Base-by-base conservation (phyloP, 2,113 vertebrate species). In the Alligator mississippiensis region DNA sequence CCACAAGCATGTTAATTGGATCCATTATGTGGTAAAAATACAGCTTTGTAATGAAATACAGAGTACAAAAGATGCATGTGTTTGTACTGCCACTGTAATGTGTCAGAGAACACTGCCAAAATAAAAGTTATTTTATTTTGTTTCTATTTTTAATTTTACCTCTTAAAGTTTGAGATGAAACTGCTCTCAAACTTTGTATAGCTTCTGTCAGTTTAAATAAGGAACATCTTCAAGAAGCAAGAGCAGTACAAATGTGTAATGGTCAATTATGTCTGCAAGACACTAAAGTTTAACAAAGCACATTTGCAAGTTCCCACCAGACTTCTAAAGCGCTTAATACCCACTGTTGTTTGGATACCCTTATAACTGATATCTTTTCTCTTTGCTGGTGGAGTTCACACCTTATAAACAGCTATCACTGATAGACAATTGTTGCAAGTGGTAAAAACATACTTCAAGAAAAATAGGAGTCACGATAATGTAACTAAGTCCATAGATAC, bases 401-500 rank as follows among this genome's bases (percentile, higher is more conserved):
- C 5, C 76, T 64, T 77, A 66, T 16, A 93, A 66, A 15, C 3
- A 77, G 6, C 8, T 63, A 11, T 1, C 77, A 47, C 61, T 74
- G 24, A 34, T 18, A 74, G 85, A 80, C 11, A 4, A 5, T 66
- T 79, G 19, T 90, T 72, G 59, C 5, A 1, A 0, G 0, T 22
- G 4, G 7, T 68, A 55, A 89, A 85, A 91, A 95, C 85, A 38
- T 64, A 14, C 21, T 85, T 28, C 1, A 38, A 55, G 91, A 91
- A 81, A 7, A 16, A n/a, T 22, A 86, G 82, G n/a, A 3, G 58
- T 6, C 11, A 19, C 7, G 64, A 16, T 10, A 70, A 1, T 59
- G 2, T 60, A 90, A 78, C 61, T 5, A 68, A 85, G 60, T 0
- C 0, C 15, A 21, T 2, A 4, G 15, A 2, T 78, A 87, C 77